Conservation (phyloP, 2,888 invertebrate genomes). For the Oscheius sp. region DNA sequence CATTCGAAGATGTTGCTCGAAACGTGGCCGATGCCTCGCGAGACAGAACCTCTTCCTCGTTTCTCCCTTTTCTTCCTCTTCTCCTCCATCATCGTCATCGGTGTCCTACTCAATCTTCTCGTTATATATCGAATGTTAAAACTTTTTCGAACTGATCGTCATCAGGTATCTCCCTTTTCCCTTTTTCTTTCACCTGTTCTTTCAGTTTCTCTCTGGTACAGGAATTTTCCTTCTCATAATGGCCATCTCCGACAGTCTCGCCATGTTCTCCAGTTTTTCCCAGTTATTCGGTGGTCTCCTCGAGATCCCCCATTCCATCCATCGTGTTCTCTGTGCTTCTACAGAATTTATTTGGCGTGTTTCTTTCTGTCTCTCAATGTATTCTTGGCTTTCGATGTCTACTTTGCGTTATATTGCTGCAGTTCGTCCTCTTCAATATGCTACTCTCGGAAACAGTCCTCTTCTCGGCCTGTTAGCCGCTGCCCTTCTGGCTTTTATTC, state of each 20-base stretch:
- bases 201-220: constrained; percentile 64
- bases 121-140: constrained; percentile 55
- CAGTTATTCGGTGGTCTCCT: constrained; percentile 43
- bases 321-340: constrained; percentile 33
- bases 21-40: constrained; percentile 15
- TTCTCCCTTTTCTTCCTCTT: constrained; percentile 32
- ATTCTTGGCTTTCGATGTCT: constrained; percentile 64
- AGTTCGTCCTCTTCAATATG: constrained; percentile 43
- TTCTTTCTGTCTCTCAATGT: constrained; percentile 61
- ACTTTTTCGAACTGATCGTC: constrained; percentile 45
- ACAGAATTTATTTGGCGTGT: constrained; percentile 51
- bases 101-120: constrained; percentile 53
- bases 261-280: constrained; percentile 47
- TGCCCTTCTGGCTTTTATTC: constrained; percentile 36
- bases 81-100: constrained; percentile 45
- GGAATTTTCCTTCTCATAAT: constrained; percentile 58
- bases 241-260: constrained; percentile 55
- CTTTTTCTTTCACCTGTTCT: background rate
- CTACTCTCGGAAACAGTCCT: constrained; percentile 48
- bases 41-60: constrained; percentile 12
- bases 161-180: constrained; percentile 48
- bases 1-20: constrained; percentile 16
- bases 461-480: constrained; percentile 35
- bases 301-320: background rate
- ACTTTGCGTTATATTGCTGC: constrained; percentile 58